Base-by-base conservation (phyloP, 1,140 invertebrate genomes). In the Bacillus rossius region DNA sequence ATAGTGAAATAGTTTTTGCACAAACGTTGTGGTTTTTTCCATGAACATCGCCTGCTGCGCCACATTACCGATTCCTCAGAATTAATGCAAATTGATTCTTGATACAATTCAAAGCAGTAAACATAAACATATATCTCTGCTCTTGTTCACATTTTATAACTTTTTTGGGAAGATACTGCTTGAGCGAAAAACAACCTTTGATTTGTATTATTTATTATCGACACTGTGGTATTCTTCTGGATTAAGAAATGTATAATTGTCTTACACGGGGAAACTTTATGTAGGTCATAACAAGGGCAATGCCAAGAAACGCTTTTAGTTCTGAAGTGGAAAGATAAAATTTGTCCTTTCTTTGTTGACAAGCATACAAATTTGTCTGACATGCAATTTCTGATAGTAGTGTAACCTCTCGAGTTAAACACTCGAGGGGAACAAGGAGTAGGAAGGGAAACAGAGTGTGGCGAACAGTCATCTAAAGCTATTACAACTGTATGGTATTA, bases 141-240 rank as follows among this genome's bases (percentile, higher is more conserved):
- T 20, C 55, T 34, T 10, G 49, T 45, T 49, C 61, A 70, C 10
- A 68, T 50, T 49, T 68, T 71, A 3, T 70, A 57, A 3, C 67
- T 68, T 72, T 70, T 20, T 50, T 58, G 2, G 54, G 64, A 5
- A 70, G 51, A 56, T 71, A 71, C 40, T 69, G 68, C 17, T 65
- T 64, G 14, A 64, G 63, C 2, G 42, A 22, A 1, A 62, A 29
- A 8, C 62, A 14, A 1, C 68, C 66, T 60, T 71, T 70, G 59
- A 64, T 70, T 17, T 57, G 59, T 8, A 71, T 62, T 58, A 72
- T 71, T 19, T 57, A 57, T 72, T 67, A 57, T 71, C 58, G 3
- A 73, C 60, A 66, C 52, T 69, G n/a, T n/a, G 65, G 41, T 71
- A 65, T 48, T 74, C 69, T 65, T 73, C 69, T 54, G 61, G 63